A percentile compares a stretch with the other conserved stretches of the same genome.
These are phyloP conservation scores for Porites australiensis DNA, from an alignment of 64 coral and sea anemone species.

Conservation along the genomic window DNA sequence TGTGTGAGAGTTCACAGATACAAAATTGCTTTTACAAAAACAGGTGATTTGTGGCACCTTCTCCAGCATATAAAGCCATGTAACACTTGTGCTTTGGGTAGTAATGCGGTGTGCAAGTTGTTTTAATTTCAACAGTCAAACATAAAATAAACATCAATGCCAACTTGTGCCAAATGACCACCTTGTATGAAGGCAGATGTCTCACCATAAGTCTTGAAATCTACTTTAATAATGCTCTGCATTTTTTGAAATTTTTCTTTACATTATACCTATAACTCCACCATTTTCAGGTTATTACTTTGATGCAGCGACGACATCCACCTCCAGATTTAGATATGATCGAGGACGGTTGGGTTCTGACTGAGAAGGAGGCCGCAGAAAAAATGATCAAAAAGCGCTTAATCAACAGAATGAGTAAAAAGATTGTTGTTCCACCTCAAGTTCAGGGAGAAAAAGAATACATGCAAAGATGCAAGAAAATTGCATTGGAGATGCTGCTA, in stretches of 20 bases:
- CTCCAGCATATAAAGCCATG: too few relatives aligned
- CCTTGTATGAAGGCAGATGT: too few relatives aligned
- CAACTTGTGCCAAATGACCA: too few relatives aligned
- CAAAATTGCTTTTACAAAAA: too few relatives aligned
- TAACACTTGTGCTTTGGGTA: too few relatives aligned
- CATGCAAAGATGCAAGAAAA: constrained; percentile 70
- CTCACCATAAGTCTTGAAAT: too few relatives aligned
- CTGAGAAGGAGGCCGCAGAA: constrained; percentile 81
- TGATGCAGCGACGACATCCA: constrained; percentile 74
- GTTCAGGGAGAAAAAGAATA: constrained; percentile 83
- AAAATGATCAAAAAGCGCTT: constrained; percentile 85
- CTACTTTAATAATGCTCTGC: background rate
- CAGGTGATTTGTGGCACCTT: too few relatives aligned
- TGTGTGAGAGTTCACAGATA: too few relatives aligned
- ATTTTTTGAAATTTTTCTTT: background rate
- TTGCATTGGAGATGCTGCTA: constrained; percentile 88
- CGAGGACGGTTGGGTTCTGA: constrained; percentile 92
- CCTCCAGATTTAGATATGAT: constrained; percentile 96
- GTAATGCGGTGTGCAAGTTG: too few relatives aligned
- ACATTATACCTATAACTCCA: background rate
- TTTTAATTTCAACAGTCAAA: too few relatives aligned
- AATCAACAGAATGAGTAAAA: constrained; percentile 92
- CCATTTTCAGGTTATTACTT: constrained; percentile 75
- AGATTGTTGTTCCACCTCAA: constrained; percentile 68
- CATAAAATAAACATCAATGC: too few relatives aligned